Evolutionary conservation across 2,113 vertebrate genomes (phyloP).

Genomic region (Pandion haliaetus): DNA sequence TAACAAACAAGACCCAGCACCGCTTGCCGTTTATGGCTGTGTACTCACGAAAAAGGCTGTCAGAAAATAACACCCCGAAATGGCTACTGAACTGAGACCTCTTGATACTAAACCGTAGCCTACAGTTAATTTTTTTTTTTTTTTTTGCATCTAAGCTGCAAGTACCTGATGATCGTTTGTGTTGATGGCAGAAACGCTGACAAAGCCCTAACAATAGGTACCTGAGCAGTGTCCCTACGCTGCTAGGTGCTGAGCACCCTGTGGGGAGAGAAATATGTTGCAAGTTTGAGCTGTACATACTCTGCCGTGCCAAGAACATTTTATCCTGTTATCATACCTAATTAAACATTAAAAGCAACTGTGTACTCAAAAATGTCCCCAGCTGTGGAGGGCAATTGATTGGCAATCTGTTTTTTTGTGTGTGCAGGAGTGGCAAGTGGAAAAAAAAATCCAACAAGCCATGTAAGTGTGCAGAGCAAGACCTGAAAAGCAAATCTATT

Average conservation of each 20-base stretch:
- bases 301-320: neutral
- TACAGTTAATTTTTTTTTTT: neutral
- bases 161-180: accelerated
- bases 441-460: neutral
- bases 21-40: neutral
- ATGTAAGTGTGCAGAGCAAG: neutral
- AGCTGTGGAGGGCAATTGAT: neutral
- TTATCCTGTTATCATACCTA: conserved; percentile 31
- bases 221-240: accelerated
- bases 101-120: accelerated
- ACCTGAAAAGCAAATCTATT: neutral
- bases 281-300: neutral
- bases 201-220: neutral
- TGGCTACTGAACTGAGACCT: neutral
- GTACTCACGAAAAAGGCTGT: accelerated
- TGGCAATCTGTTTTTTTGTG: neutral
- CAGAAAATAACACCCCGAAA: neutral
- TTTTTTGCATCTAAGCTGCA: neutral
- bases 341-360: conserved; percentile 40
- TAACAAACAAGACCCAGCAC: accelerated
- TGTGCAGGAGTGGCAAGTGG: neutral
- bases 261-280: neutral
- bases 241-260: neutral
- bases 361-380: neutral
- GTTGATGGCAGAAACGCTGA: neutral